Evolutionary conservation across 2,113 vertebrate genomes (phyloP), one percentile per base, ranked within the genome.

Genomic region (Podarcis cretensis): DNA sequence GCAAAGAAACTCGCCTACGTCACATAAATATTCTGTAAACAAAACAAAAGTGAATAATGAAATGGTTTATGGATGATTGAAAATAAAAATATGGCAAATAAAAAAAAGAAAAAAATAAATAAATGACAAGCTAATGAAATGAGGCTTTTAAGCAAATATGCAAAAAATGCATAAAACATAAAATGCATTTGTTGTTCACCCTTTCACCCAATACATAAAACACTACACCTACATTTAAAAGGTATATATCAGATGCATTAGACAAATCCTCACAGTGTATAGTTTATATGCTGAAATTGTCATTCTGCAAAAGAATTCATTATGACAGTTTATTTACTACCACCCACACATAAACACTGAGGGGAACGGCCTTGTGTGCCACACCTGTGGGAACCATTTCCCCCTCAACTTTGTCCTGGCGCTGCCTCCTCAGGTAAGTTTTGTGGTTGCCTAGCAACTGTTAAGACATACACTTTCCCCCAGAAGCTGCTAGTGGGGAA

Each of bases 1-100:
- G 96, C 98, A 99, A 94, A 98, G 98, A 98, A 99, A 99, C 95
- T 99, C 98, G 89, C 98, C 98, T 84, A 96, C 89, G 82, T 98
- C 98, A 96, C 98, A 99, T 81, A 97, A 89, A 84, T 97, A 97
- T 69, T 98, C 98, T 99, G 97, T 92, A 97, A 96, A 96, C 76
- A 63, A 73, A 96, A 93, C 96, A 88, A 95, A 88, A 91, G 20
- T 89, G 91, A 76, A 89, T 85, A 96, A 95, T 94, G 94, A 89
- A 93, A 85, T 87, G 90, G 89, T 93, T 90, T 43, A 85, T 40
- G 81, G 63, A 91, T 83, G 87, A 92, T 85, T 88, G 57, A 66
- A 90, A 90, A 91, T 37, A 69, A 80, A 89, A 75, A 63, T 20
- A 63, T 1, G 87, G 81, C 48, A 54, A 54, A 48, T 2, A 48